Percentiles rank a stretch among this genome's conserved stretches.
phyloP scores from a whole-genome alignment of 2,888 invertebrate genomes.

The Nebria brevicollis region DNA sequence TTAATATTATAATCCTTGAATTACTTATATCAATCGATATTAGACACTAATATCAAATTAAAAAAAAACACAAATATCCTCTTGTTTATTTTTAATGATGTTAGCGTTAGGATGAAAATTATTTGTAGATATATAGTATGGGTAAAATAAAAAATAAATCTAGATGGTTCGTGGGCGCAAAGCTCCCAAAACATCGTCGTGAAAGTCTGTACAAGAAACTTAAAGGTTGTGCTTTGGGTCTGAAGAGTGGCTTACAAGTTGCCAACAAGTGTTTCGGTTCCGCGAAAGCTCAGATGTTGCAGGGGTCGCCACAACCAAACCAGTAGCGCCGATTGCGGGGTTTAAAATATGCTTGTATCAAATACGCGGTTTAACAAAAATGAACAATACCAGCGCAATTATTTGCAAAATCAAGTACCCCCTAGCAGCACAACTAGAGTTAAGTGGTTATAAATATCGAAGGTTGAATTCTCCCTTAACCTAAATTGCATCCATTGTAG shows the following conservation, averaged over 20 bases:
- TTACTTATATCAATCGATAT: background rate
- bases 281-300: constrained; percentile 48
- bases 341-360: background rate
- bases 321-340: constrained; percentile 31
- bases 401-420: background rate
- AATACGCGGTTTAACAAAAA: background rate
- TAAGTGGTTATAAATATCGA: background rate
- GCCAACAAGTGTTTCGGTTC: constrained; percentile 57
- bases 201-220: constrained; percentile 26
- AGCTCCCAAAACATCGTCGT: background rate
- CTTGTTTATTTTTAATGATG: no score
- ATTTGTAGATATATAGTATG: no score
- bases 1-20: background rate
- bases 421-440: background rate
- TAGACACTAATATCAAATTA: background rate
- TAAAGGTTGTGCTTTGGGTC: constrained; percentile 27
- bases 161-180: background rate
- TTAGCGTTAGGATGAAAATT: no score
- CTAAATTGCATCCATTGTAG: constrained; percentile 36
- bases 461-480: constrained; percentile 12
- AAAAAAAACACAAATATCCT: background rate
- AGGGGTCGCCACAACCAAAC: constrained; percentile 50
- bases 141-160: background rate
- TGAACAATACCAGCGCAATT: background rate
- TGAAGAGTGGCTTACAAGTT: constrained; percentile 52